Percentiles rank a stretch among this genome's conserved stretches.
Conservation (phyloP, 1,140 invertebrate species). For the Gonioctena quinquepunctata region DNA sequence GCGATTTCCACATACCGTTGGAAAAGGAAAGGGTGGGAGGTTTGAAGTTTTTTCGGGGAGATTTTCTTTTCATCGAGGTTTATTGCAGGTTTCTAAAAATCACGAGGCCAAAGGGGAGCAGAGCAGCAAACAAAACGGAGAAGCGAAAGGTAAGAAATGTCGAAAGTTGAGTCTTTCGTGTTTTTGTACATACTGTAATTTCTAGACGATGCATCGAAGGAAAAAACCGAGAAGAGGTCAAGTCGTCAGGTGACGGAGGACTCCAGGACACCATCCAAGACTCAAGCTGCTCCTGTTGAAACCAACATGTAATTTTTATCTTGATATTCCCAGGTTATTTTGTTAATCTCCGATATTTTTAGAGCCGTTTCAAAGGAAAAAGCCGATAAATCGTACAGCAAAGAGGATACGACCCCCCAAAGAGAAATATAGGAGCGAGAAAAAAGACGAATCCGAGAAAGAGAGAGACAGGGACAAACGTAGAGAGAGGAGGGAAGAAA, state of each 20-base stretch:
- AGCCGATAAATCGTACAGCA: slow-evolving; percentile 28
- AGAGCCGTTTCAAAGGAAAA: slow-evolving; percentile 31
- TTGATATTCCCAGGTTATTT: neutral
- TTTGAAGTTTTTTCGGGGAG: no score
- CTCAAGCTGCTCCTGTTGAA: neutral
- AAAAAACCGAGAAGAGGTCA: slow-evolving; percentile 14
- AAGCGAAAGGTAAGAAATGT: slow-evolving; percentile 43
- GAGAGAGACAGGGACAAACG: slow-evolving; percentile 50
- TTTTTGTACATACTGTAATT: no score
- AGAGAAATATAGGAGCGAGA: slow-evolving; percentile 55
- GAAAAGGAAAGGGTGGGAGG: slow-evolving; percentile 58
- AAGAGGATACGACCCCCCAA: slow-evolving; percentile 54
- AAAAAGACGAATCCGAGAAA: slow-evolving; percentile 57
- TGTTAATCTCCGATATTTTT: slow-evolving; percentile 4
- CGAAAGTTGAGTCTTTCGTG: neutral
- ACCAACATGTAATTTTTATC: slow-evolving; percentile 6
- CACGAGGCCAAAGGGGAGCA: slow-evolving; percentile 34
- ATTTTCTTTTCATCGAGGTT: no score
- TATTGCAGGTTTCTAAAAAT: slow-evolving; percentile 37
- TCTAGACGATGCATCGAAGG: slow-evolving; percentile 19
- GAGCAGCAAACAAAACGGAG: slow-evolving; percentile 44
- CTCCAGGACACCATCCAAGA: neutral
- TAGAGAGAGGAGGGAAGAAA: slow-evolving; percentile 40
- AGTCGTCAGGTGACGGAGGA: slow-evolving; percentile 5
- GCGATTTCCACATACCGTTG: slow-evolving; percentile 84